Percentiles rank a stretch among this genome's conserved stretches.
phyloP scores from a whole-genome alignment of 2,113 vertebrate genomes.

The Callipepla californica region DNA sequence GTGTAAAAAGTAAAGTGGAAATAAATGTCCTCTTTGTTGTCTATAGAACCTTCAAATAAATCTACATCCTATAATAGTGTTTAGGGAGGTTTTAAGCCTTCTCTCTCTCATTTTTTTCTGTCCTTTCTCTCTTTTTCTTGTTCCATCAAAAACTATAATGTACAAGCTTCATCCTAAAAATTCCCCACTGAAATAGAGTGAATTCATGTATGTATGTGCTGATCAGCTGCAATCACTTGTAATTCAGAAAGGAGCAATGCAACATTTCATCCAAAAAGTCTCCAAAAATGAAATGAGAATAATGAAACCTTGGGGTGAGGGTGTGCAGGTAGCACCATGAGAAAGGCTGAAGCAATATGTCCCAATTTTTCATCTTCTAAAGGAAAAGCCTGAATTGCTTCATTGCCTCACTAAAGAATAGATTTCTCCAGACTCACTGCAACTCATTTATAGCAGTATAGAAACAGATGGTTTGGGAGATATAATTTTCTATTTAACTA shows the following conservation, averaged over 20 bases:
- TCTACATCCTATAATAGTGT: background rate
- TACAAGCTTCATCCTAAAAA: background rate
- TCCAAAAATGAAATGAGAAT: slow-evolving; percentile 3
- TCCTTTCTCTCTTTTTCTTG: background rate
- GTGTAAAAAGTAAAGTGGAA: slow-evolving; percentile 13
- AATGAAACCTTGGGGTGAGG: background rate
- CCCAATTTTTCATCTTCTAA: background rate
- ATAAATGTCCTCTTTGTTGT: background rate
- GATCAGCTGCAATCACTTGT: slow-evolving; percentile 29
- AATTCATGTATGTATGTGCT: slow-evolving; percentile 31
- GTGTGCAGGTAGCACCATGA: background rate
- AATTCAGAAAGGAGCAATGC: background rate
- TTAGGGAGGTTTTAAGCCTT: background rate
- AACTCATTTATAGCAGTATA: background rate
- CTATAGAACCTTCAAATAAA: background rate
- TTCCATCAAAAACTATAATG: background rate
- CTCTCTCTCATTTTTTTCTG: background rate
- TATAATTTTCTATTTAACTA: background rate
- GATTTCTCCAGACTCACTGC: background rate
- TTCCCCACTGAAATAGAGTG: background rate
- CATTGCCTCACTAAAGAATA: background rate
- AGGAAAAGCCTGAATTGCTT: background rate
- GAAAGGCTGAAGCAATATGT: background rate
- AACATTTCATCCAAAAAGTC: background rate
- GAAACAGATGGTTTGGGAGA: slow-evolving; percentile 7